These are phyloP conservation scores for Odobenus rosmarus DNA, from an alignment of 2,113 vertebrate species.

Conservation along the genomic window DNA sequence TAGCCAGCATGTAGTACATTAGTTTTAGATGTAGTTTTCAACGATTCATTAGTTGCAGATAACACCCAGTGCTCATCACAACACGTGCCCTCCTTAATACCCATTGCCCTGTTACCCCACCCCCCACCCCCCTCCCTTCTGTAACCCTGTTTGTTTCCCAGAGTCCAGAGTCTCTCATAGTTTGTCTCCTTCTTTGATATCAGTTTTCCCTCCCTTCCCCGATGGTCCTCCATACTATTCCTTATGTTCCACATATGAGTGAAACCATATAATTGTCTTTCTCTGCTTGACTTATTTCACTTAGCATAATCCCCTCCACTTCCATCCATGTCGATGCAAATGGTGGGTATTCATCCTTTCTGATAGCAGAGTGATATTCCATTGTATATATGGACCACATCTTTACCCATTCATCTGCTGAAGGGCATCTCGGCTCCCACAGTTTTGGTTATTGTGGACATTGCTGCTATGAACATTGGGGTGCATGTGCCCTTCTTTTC, in stretches of 20 bases:
- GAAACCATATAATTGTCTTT: not conserved
- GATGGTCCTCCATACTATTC: not conserved
- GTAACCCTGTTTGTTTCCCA: not conserved
- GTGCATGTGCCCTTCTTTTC: not conserved
- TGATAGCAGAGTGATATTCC: not conserved
- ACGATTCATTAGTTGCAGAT: not conserved
- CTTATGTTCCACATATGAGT: not conserved
- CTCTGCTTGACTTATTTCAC: not conserved
- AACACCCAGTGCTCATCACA: not conserved
- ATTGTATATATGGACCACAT: not conserved
- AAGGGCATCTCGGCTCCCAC: not conserved
- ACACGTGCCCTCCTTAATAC: not conserved
- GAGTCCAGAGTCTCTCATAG: not conserved
- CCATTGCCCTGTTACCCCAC: not conserved
- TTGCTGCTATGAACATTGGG: not conserved
- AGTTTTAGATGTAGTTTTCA: not conserved
- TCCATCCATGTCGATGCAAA: not conserved
- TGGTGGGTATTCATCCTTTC: not conserved
- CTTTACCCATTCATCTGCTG: not conserved
- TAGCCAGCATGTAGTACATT: not conserved
- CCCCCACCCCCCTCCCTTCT: too few species aligned
- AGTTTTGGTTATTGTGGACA: not conserved
- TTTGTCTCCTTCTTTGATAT: not conserved
- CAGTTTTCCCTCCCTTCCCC: not conserved
- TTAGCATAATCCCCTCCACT: not conserved